Base-by-base conservation (phyloP, 2,797 vertebrate species). In the Melanotaenia maccullochi region DNA sequence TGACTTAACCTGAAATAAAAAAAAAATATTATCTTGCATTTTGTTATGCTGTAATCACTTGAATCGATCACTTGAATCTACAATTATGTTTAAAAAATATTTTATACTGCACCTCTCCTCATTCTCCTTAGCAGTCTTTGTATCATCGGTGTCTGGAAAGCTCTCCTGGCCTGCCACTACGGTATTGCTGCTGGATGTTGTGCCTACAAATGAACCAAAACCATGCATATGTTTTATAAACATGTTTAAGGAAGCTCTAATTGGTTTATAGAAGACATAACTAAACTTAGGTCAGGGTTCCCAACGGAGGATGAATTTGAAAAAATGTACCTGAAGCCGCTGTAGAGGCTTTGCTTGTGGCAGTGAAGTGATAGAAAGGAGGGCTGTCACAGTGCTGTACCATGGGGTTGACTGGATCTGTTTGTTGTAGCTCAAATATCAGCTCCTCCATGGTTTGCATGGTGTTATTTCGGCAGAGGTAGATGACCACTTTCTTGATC, bases 401-500 rank as follows among this genome's bases (percentile, higher is more conserved):
- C 30, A 98, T 96, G 3, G 97, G 97, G 88, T 99, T 98, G 78
- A 99, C 96, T 0, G 97, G 97, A 78, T 99, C 98, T 0, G 97
- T 99, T 90, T 98, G 97, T 78, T 99, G 97, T 32, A 99, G 90
- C 89, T 99, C 98, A 67, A 97, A 98, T 25, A 99, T 93, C 64
- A 99, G 88, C 83, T 99, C 97, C 86, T 99, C 98, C 98, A 99
- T 98, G 70, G 96, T 99, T 76, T 98, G 97, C 59, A 96, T 97
- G 63, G 98, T 99, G 92, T 97, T 99, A 87, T 99, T 97, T 44
- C 98, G 96, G 83, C 98, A 99, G 3, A 99, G 82, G 86, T 97
- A 99, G 71, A 98, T 96, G 13, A 97, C 96, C 80, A 99, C 98
- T 83, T 98, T 99, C 91, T 99, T 99, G 83, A 99, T 99, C 98